A percentile compares a stretch with the other conserved stretches of the same genome.
These are phyloP conservation scores for Chesias legatella DNA, from an alignment of 2,888 invertebrate species.

Conservation along the genomic window DNA sequence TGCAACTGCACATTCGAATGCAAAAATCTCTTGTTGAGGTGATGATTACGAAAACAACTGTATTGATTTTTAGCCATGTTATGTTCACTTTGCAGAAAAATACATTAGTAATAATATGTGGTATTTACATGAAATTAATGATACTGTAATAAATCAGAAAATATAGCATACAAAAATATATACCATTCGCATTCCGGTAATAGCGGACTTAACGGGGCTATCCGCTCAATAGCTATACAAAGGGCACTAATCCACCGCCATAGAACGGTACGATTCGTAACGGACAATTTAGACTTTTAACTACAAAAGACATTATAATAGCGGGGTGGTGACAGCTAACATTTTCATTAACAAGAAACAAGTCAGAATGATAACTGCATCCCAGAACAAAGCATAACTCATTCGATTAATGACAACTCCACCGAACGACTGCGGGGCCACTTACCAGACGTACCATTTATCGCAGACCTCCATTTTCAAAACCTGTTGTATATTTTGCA, in stretches of 20 bases:
- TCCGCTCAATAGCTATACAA: too few relatives aligned
- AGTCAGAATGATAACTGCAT: constrained; percentile 60
- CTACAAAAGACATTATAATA: constrained; percentile 5
- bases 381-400: constrained; percentile 72
- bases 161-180: too few relatives aligned
- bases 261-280: constrained; percentile 13
- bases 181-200: too few relatives aligned
- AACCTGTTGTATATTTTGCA: background rate
- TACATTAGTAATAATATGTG: too few relatives aligned
- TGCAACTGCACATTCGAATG: too few relatives aligned
- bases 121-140: too few relatives aligned
- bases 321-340: constrained; percentile 47
- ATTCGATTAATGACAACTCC: constrained; percentile 64
- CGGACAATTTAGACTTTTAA: constrained; percentile 16
- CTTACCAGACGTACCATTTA: constrained; percentile 33
- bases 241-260: background rate
- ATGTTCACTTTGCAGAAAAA: too few relatives aligned
- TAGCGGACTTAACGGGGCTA: too few relatives aligned
- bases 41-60: too few relatives aligned
- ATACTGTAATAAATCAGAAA: too few relatives aligned
- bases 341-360: constrained; percentile 58
- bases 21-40: too few relatives aligned
- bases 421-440: constrained; percentile 60
- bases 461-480: background rate
- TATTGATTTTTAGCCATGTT: too few relatives aligned